Evolutionary conservation across 1,140 invertebrate genomes (phyloP), one percentile per base, ranked within the genome.

Genomic region (Rhyacophila brunnea): DNA sequence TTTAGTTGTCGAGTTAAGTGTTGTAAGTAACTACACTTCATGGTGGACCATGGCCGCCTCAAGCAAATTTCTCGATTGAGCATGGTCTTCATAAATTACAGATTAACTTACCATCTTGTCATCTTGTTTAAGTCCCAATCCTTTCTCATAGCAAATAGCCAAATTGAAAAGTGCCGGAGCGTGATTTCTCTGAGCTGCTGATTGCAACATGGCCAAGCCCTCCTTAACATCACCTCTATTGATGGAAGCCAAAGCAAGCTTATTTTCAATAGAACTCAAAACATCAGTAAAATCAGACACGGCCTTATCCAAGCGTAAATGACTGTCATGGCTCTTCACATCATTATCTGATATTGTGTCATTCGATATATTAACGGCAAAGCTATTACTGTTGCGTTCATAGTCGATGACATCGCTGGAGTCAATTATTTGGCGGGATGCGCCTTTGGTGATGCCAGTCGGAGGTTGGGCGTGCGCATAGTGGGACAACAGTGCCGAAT

Each of bases 101-200:
- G n/a, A n/a, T n/a, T n/a, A n/a, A n/a, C 28, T 64, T 74, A 84
- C 83, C 72, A 78, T 77, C 68, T 71, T 73, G 44, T 80, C 75
- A 74, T 85, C 75, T 34, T 73, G 69, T 14, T 72, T 67, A n/a
- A 83, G 80, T 59, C 84, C 85, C 44, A 85, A 66, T 6, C 84
- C 85, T 54, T 79, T 69, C 67, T 87, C 84, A 67, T 85, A 80
- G 66, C 84, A 86, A 1, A 85, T 65, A 23, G 76, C 85, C 50
- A 87, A 69, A 68, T 87, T 87, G 49, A 80, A 87, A 36, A 80
- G 69, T 51, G 83, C 85, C 60, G 78, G 78, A 57, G 80, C 68
- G 67, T 85, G 79, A 49, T 79, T 78, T 42, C 81, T 70, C 50
- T 73, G 73, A 20, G 82, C 79, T 51, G 83, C 83, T 46, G 70